Base-by-base conservation (phyloP, 2,797 vertebrate species). In the Cichlasoma orientale region DNA sequence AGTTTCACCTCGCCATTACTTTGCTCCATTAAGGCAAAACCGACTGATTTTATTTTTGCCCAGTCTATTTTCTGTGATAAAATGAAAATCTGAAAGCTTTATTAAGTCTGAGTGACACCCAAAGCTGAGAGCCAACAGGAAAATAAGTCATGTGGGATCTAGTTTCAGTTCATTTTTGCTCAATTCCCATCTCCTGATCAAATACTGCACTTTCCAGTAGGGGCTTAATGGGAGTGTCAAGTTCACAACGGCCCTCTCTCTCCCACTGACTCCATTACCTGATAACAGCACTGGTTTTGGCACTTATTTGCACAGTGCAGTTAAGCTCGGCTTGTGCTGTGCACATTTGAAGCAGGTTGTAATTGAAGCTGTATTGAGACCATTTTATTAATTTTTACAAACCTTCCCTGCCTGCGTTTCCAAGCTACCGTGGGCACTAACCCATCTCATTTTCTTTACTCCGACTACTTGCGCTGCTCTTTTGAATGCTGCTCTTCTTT, bases 51-150 rank as follows among this genome's bases (percentile, higher is more conserved):
- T 96, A 96, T 96, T 96, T 95, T 94, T 95, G 88, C 94, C 58
- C 91, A 95, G 95, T 96, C 95, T 96, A 95, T 96, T 96, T 96
- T 96, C 94, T 95, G 94, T 96, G 95, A 96, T 96, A 96, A 96
- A 96, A 96, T 96, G 95, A 96, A 96, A 95, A 96, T 96, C 92
- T 87, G 92, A 95, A 94, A 94, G 94, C 95, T 95, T 94, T 96
- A 96, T 96, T 96, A 96, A 96, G 96, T 96, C 96, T 96, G 95
- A 96, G 95, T 96, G 96, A 96, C 96, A 96, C 93, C 93, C 90
- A 93, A 93, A 95, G 94, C 92, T 85, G 91, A 86, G 88, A 93
- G 94, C 89, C 89, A 89, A 94, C 89, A 92, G 94, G 94, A 95
- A 96, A 96, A 95, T 96, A 96, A 96, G 95, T 96, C 92, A 90